Conservation (phyloP, 2,113 vertebrate genomes). For the Chascanopsetta lugubris region DNA sequence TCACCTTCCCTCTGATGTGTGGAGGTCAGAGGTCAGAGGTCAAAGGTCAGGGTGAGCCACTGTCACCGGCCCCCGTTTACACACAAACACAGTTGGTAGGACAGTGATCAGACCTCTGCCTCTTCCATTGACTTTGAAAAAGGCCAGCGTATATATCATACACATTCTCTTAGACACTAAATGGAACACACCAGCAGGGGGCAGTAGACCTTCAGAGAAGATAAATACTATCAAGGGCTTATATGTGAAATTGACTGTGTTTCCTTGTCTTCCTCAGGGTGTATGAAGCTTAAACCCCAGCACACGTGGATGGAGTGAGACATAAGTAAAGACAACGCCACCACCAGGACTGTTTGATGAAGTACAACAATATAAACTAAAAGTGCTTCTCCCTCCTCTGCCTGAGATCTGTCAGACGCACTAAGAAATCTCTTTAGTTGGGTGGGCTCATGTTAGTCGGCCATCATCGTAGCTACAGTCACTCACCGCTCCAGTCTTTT, state of each 20-base stretch:
- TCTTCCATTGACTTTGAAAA: no score
- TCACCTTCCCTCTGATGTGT: not conserved
- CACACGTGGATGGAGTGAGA: constrained; percentile 37
- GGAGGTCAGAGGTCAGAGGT: no score
- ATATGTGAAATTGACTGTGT: not conserved
- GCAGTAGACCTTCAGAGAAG: not conserved
- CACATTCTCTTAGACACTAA: no score
- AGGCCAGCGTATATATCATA: no score
- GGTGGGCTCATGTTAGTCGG: constrained; percentile 49
- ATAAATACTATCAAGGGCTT: not conserved
- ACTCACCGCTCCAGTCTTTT: constrained; percentile 51
- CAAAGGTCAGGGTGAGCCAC: no score
- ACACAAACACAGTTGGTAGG: no score
- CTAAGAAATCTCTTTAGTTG: constrained; percentile 56
- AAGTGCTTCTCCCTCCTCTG: constrained; percentile 48
- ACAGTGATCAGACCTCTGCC: no score
- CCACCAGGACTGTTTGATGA: constrained; percentile 57
- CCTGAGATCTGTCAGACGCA: constrained; percentile 60
- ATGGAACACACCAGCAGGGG: not conserved
- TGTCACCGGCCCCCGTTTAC: no score
- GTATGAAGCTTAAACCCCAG: constrained; percentile 77
- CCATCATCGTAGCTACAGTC: constrained; percentile 48
- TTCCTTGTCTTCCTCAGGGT: constrained; percentile 72
- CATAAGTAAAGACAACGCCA: constrained; percentile 19
- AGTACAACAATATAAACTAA: constrained; percentile 55